Base-by-base conservation (phyloP, 2,888 invertebrate species). In the Lumbricus terrestris region DNA sequence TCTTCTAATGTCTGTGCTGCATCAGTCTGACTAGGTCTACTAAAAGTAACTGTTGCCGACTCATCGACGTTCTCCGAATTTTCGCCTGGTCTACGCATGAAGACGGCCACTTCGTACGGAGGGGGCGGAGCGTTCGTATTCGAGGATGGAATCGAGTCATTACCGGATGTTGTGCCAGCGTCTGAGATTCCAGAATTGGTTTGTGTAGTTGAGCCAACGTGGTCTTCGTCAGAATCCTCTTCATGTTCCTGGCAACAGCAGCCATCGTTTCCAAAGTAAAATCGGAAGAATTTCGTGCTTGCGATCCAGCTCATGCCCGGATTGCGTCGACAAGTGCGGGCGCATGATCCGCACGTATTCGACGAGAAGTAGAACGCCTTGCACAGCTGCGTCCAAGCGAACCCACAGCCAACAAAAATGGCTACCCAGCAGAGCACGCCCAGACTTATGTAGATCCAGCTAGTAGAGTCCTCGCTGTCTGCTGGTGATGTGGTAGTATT, bases 351-450 rank as follows among this genome's bases (percentile, higher is more conserved):
- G 83, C 90, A 90, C 20, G 33, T n/a, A 33, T 34, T 16, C 29
- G 82, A 83, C 35, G 35, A 82, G 90, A 82, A 83, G 90, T 90
- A 90, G 90, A 37, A 90, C 34, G 90, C 90, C 90, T 90, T 90
- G 90, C 82, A 83, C 38, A 90, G 82, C 37, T 90, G 90, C 5
- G 90, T 90, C 83, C 90, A 90, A 15, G 90, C 90, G 90, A 90
- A 90, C 11, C 90, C 90, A n/a, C 90, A 90, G 20, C 90, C 90
- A 85, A 90, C 35, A 35, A 90, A n/a, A 20, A 90, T n/a, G 38
- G 90, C 82, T 0, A 90, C n/a, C 42, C 38, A 35, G 40, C 82
- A 38, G 16, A 90, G 83, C n/a, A 83, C 82, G 15, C 37, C 83
- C 16, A 47, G 18, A 16, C 47, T 1, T 11, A 82, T 83, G 83